A percentile compares a stretch with the other conserved stretches of the same genome.
phyloP scores from a whole-genome alignment of 30 jellyfish, hydroid and myxozoan genomes.

The Cassiopea xamachana region DNA sequence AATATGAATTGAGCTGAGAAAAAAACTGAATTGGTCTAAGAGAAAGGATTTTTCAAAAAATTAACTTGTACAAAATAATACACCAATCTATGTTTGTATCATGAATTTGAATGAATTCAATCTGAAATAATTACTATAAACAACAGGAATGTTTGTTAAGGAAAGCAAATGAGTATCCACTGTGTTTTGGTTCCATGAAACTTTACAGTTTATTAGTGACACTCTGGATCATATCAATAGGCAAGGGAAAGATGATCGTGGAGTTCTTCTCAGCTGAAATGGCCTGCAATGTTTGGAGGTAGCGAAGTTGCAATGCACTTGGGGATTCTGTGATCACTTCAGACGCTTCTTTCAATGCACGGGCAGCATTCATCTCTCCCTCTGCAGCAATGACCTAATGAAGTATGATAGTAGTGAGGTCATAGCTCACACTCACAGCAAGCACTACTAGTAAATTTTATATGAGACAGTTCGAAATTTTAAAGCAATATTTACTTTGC shows the following conservation, averaged over 20 bases:
- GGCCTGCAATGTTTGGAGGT: slow-evolving; percentile 92
- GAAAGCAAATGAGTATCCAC: not conserved
- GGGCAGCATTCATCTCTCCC: slow-evolving; percentile 97
- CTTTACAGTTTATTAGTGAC: slow-evolving; percentile 39
- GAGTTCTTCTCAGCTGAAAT: slow-evolving; percentile 97
- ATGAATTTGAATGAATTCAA: too few species aligned
- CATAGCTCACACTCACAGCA: too few species aligned
- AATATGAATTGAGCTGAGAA: too few species aligned
- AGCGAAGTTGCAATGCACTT: slow-evolving; percentile 94
- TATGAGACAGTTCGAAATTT: too few species aligned
- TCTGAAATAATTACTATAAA: too few species aligned
- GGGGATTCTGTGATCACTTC: slow-evolving; percentile 95
- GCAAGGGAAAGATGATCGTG: slow-evolving; percentile 92
- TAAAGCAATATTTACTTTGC: too few species aligned
- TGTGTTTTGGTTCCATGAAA: not conserved
- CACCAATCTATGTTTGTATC: too few species aligned
- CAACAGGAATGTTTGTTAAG: not conserved
- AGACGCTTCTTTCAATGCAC: slow-evolving; percentile 92
- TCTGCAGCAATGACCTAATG: slow-evolving; percentile 94
- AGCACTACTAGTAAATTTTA: too few species aligned
- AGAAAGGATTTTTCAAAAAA: too few species aligned
- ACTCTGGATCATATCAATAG: slow-evolving; percentile 76
- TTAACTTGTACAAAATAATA: too few species aligned
- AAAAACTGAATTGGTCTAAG: too few species aligned
- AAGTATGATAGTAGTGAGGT: not conserved